Base-by-base conservation (phyloP, 2,888 invertebrate genomes). In the Merodon equestris region DNA sequence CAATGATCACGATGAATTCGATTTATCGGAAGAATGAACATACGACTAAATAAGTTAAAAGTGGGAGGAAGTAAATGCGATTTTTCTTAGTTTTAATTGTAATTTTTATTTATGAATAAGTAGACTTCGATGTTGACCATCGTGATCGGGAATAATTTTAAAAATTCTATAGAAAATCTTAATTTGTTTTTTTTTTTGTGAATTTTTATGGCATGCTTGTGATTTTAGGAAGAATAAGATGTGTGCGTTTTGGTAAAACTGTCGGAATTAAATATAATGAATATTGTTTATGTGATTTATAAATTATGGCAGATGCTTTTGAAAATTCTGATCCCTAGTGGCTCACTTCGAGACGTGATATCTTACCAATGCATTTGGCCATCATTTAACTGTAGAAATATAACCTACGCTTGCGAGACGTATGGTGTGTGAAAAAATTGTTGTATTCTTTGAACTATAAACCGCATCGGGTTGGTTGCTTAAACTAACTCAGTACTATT, bases 1-100 rank as follows among this genome's bases (percentile, higher is more conserved):
- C 81, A 66, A 81, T 75, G 66, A 75, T 71, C 81, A 81, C 81
- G 75, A 81, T 70, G 79, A 45, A 18, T 19, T 12, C 13, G 12
- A 14, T 36, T 14, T 38, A 38, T 15, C 17, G 15, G 9, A 42
- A 9, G 40, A 61, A 17, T 42, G 51, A 44, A 44, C 27, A 27
- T 4, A 27, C 27, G 27, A 27, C 7, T 27, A 27, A 27, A 27
- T 27, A 27, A 1, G 13, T 45, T 27, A 36, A 36, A 34, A 14
- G 45, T 58, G 45, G 45, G 1, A 19, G 13, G 38, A 45, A 45
- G 9, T 34, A 34, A 44, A 36, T 53, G 45, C 19, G 19, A 17
- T 54, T 38, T 2, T 9, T 44, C 18, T 45, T 4, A 18, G 36
- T 18, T 42, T 44, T 19, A 58, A 61, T 40, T 73, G 36, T 14